Conservation (phyloP, 2,797 vertebrate species). For the Chaunax sp. region DNA sequence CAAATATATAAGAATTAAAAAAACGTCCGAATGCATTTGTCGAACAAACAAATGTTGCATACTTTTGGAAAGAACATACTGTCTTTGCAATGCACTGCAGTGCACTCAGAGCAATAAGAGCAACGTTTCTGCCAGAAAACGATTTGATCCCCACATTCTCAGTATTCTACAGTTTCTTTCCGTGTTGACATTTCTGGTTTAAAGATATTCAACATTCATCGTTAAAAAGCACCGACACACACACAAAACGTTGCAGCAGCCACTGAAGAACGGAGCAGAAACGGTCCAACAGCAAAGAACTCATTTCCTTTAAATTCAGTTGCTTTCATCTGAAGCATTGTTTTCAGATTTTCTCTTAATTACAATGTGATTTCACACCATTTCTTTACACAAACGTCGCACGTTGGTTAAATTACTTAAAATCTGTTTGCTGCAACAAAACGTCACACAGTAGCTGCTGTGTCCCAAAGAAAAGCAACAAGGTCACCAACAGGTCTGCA, state of each 20-base stretch:
- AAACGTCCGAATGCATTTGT: too few relatives aligned
- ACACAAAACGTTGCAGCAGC: conserved; percentile 37
- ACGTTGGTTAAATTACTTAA: conserved; percentile 45
- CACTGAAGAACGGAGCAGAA: conserved; percentile 45
- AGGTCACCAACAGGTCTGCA: conserved; percentile 70
- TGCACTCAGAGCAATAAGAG: too few relatives aligned
- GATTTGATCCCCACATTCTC: conserved; percentile 30
- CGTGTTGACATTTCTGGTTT: conserved; percentile 36
- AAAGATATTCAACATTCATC: conserved; percentile 31
- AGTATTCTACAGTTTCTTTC: conserved; percentile 40
- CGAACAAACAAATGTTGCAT: too few relatives aligned
- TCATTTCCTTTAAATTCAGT: conserved; percentile 51
- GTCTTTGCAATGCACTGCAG: too few relatives aligned
- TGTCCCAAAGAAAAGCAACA: conserved; percentile 55
- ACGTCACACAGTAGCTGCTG: conserved; percentile 44
- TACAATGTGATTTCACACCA: conserved; percentile 27
- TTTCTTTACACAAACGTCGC: conserved; percentile 45
- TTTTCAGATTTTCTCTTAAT: conserved; percentile 17
- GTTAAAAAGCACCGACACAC: conserved; percentile 1
- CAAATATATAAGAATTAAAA: too few relatives aligned
- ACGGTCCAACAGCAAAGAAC: conserved; percentile 29
- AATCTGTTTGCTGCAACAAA: conserved; percentile 19
- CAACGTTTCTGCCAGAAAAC: conserved; percentile 13
- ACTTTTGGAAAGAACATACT: too few relatives aligned
- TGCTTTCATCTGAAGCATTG: conserved; percentile 26